Evolutionary conservation across 35 echinoderm and acorn worm genomes (phyloP), one percentile per base, ranked within the genome.

Genomic region (Lytechinus pictus): DNA sequence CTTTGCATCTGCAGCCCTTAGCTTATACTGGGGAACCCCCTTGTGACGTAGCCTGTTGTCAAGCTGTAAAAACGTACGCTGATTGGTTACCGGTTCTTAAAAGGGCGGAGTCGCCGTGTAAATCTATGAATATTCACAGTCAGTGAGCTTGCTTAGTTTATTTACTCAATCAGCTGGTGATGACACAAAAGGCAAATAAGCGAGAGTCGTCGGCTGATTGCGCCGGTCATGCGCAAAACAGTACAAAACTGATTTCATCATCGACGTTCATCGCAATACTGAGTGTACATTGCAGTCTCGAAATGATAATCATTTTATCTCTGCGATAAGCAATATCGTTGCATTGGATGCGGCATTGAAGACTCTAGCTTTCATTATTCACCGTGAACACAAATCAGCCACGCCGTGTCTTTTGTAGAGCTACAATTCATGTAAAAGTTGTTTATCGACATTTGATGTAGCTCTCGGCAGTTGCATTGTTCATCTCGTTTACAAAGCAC

Each of bases 21-120:
- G 57, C 10, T 10, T 10, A 16, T 60, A 16, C 10, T 10, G 57
- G 57, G 6, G 66, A 79, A 24, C 66, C 14, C 66, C 19, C 19
- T 79, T 79, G 66, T 79, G 66, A 79, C 66, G 66, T 79, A 60
- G 66, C 66, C 66, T 79, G 66, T 79, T 79, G 66, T 24, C 66
- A 79, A 7, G 66, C 66, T 24, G 19, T 79, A 24, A 16, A 24
- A 6, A 79, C 66, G 66, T 24, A 79, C 66, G 21, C 19, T 79
- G 66, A n/a, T 79, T 79, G 66, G 66, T 24, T 24, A 24, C n/a
- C 4, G 66, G 19, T 21, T 79, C 66, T 24, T 6, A 24, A 79
- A 24, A 79, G 21, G 66, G 66, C 21, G 14, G 66, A n/a, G 2
- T 24, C 66, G 66, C 66, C 19, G 61, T 19, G 24, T 71, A 21